Conservation (phyloP, 2,888 invertebrate species). For the Papilio demoleus region DNA sequence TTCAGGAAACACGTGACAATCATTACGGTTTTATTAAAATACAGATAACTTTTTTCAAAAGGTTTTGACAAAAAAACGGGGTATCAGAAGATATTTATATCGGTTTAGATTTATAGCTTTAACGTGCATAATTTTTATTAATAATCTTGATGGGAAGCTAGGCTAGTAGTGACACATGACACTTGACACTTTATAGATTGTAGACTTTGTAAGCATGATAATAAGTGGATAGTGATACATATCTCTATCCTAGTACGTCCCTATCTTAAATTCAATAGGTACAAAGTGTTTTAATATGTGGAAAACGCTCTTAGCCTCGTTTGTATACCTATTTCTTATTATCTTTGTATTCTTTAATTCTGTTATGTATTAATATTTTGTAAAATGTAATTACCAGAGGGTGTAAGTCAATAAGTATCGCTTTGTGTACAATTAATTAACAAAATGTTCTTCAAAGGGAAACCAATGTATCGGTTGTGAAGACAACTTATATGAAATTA, state of each 20-base stretch:
- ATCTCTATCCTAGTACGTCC: background rate
- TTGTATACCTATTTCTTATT: too few relatives aligned
- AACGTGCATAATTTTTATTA: background rate
- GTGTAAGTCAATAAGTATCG: slow-evolving; percentile 1
- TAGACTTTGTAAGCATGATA: slow-evolving; percentile 4
- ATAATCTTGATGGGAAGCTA: too few relatives aligned
- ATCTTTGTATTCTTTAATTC: too few relatives aligned
- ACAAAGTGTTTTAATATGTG: too few relatives aligned
- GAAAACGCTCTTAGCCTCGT: background rate
- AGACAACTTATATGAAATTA: slow-evolving; percentile 35
- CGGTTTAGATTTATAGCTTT: background rate
- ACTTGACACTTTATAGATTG: background rate
- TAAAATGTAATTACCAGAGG: background rate
- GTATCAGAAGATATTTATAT: too few relatives aligned
- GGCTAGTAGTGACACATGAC: background rate
- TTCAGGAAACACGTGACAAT: too few relatives aligned
- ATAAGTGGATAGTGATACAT: background rate
- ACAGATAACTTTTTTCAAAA: too few relatives aligned
- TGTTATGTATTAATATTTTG: background rate
- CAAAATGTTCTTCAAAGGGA: slow-evolving; percentile 30
- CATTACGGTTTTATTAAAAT: too few relatives aligned
- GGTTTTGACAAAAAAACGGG: too few relatives aligned
- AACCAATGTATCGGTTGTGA: slow-evolving; percentile 15
- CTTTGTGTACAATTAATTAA: slow-evolving; percentile 26
- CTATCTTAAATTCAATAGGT: background rate